Evolutionary conservation across 1,140 invertebrate species (phyloP).

Genomic region (Drosophila kohkoa): DNA sequence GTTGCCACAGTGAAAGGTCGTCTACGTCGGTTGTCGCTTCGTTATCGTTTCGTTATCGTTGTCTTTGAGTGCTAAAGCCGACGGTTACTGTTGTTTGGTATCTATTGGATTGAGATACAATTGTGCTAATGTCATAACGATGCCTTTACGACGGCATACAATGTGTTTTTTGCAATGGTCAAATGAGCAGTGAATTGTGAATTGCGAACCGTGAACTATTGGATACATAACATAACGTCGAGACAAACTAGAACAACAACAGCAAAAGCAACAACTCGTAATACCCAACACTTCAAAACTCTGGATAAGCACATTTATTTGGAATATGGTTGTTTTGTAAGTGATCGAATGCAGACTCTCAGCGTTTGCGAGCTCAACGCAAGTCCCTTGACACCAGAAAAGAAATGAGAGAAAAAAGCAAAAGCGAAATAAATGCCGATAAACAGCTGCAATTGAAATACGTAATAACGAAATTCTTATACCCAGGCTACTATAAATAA

Average conservation of each 20-base stretch:
- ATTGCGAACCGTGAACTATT: conserved; percentile 23
- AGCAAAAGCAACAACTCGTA: conserved; percentile 4
- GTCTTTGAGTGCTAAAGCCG: conserved; percentile 25
- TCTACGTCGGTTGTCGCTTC: conserved; percentile 41
- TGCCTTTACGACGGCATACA: conserved; percentile 23
- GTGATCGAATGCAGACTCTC: conserved; percentile 26
- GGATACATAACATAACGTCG: conserved; percentile 20
- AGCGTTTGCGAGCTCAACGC: neutral
- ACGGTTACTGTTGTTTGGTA: conserved; percentile 42
- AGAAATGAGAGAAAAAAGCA: conserved; percentile 10
- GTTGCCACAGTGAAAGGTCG: conserved; percentile 75
- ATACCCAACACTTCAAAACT: neutral
- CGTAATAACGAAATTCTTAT: neutral
- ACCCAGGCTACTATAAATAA: neutral
- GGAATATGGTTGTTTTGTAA: conserved; percentile 82
- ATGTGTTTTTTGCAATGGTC: conserved; percentile 12
- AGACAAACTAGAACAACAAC: neutral
- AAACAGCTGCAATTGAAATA: conserved; percentile 8
- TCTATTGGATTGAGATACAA: conserved; percentile 36
- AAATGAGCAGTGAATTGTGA: conserved; percentile 36
- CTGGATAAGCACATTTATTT: conserved; percentile 56
- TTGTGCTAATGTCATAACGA: conserved; percentile 13
- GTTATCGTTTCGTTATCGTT: conserved; percentile 10
- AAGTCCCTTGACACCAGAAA: conserved; percentile 27
- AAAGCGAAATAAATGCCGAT: conserved; percentile 14